Evolutionary conservation across 2,113 vertebrate species (phyloP), one percentile per base, ranked within the genome.

Genomic region (Gorsachius goisagi): DNA sequence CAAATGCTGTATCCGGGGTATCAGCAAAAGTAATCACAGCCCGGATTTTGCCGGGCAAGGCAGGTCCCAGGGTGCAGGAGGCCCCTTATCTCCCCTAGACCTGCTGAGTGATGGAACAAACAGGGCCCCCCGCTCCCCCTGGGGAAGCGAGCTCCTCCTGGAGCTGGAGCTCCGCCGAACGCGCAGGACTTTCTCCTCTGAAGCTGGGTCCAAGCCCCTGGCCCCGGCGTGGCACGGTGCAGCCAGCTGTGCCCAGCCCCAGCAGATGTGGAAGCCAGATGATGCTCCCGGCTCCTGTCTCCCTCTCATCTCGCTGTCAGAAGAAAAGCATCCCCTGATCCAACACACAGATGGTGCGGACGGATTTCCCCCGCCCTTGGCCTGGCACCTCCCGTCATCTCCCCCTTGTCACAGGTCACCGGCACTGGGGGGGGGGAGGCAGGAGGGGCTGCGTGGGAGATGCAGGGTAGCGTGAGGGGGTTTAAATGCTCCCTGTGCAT

Each of bases 21-120:
- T 93, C 94, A 94, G 92, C 84, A 47, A 50, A 27, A 49, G 26
- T 37, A 84, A 77, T 53, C 75, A 21, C 64, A 56, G 88, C 37
- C 69, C 5, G 1, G 80, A 20, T 15, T 60, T 56, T 39, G 56
- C 62, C 2, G 28, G 78, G 63, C 87, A 33, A 49, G 58, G 30
- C 73, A 60, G 67, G 67, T 53, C 91, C 95, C 91, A 86, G 93
- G 80, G 95, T 81, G 85, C 76, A 33, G 90, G 93, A 84, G 85
- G 93, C 87, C 85, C 73, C 87, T 87, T 91, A 77, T 74, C 79
- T 80, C 76, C 89, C 79, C 79, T 8, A 33, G 72, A 83, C 79
- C 94, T 81, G 90, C 90, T 88, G 94, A 96, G 91, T 80, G 93
- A 90, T 73, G 4, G 91, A 84, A 77, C 74, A 89, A 84, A 95